A percentile compares a stretch with the other conserved stretches of the same genome.
These are phyloP conservation scores for Eupristina koningsbergeri DNA, from an alignment of 1,140 invertebrate species.

Conservation along the genomic window DNA sequence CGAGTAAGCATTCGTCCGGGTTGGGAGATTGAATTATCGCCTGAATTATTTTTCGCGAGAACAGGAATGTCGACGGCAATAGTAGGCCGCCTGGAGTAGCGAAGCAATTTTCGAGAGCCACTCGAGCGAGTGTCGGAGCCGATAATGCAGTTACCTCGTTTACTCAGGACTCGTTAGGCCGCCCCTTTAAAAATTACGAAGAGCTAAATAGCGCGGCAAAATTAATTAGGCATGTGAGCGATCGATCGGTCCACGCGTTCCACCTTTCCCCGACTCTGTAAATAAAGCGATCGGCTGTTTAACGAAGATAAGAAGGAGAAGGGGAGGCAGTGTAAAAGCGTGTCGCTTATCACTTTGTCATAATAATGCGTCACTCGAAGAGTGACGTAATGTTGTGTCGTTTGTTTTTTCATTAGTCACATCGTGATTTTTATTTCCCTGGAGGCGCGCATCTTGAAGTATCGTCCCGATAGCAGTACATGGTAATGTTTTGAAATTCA, in stretches of 20 bases:
- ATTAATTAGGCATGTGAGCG: no score
- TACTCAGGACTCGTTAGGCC: conserved; percentile 16
- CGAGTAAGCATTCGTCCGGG: no score
- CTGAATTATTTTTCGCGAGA: background rate
- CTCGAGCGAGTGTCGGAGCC: conserved; percentile 33
- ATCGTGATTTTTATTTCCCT: background rate
- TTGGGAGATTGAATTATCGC: background rate
- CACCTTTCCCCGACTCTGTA: background rate
- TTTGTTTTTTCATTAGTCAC: background rate
- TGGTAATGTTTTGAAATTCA: no score
- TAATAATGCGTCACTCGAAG: background rate
- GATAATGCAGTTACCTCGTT: conserved; percentile 43
- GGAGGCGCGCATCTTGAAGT: background rate
- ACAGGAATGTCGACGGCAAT: background rate
- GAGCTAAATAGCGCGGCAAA: background rate
- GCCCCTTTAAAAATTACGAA: background rate
- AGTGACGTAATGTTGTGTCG: background rate
- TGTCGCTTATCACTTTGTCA: background rate
- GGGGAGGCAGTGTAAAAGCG: background rate
- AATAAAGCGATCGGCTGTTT: no score
- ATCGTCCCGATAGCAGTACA: no score
- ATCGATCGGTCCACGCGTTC: no score
- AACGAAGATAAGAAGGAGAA: no score
- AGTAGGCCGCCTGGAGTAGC: background rate
- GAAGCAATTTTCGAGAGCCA: conserved; percentile 35